phyloP scores from a whole-genome alignment of 2,888 invertebrate genomes.

The Trileptium ribeirensis region DNA sequence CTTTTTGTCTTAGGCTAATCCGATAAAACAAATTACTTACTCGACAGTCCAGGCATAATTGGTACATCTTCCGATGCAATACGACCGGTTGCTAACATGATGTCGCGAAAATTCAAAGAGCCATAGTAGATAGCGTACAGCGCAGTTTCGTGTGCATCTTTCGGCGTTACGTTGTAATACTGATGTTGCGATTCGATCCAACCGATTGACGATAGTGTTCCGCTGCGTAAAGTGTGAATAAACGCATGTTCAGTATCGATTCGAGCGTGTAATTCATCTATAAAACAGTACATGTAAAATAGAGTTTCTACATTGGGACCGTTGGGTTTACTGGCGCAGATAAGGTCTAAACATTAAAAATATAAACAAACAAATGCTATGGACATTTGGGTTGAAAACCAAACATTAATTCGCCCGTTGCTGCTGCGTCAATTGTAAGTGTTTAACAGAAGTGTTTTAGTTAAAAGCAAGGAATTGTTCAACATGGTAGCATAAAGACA shows the following conservation, averaged over 20 bases:
- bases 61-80: slow-evolving; percentile 10
- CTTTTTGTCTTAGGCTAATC: no score
- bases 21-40: no score
- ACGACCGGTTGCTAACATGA: slow-evolving; percentile 86
- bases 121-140: slow-evolving; percentile 70
- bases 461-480: no score
- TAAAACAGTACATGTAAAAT: not conserved
- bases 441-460: no score
- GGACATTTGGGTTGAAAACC: no score
- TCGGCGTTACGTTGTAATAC: slow-evolving; percentile 56
- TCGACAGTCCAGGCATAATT: not conserved
- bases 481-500: no score
- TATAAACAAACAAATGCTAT: no score
- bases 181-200: slow-evolving; percentile 84
- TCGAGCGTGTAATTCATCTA: not conserved
- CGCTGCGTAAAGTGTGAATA: slow-evolving; percentile 84
- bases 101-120: slow-evolving; percentile 89
- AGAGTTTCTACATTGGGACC: no score
- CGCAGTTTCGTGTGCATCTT: not conserved
- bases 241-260: slow-evolving; percentile 65
- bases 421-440: no score
- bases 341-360: no score
- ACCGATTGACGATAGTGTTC: slow-evolving; percentile 80
- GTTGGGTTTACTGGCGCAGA: no score
- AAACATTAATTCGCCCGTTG: no score